phyloP scores from a whole-genome alignment of 1,140 invertebrate species.

The Cylas formicarius region DNA sequence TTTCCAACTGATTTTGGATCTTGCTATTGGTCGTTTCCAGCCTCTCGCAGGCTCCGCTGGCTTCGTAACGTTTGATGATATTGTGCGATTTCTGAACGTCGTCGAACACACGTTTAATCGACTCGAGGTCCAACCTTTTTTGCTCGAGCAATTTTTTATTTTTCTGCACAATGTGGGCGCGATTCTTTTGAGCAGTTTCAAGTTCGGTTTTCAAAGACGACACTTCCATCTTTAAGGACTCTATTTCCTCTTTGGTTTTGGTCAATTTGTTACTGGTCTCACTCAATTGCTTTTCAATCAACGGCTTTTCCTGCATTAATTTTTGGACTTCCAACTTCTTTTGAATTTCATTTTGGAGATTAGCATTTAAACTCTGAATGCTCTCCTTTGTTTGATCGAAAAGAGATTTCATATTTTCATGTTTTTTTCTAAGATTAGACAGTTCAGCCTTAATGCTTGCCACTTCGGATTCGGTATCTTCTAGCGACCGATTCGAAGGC shows the following conservation, averaged over 20 bases:
- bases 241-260: conserved; percentile 12
- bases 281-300: conserved; percentile 23
- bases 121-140: conserved; percentile 30
- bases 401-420: conserved; percentile 18
- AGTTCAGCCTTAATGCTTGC: conserved; percentile 41
- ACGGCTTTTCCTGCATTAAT: conserved; percentile 28
- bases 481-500: conserved; percentile 42
- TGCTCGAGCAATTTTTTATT: conserved; percentile 37
- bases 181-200: conserved; percentile 9
- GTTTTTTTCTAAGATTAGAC: conserved; percentile 19
- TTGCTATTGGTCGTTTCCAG: conserved; percentile 18
- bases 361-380: conserved; percentile 26
- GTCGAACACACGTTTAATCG: conserved; percentile 34
- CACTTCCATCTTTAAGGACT: conserved; percentile 14
- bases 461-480: conserved; percentile 44
- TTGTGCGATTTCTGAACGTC: conserved; percentile 29
- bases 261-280: conserved; percentile 15
- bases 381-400: conserved; percentile 25
- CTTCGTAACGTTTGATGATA: conserved; percentile 23
- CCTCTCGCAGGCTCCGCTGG: conserved; percentile 13
- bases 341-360: conserved; percentile 25
- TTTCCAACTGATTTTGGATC: conserved; percentile 16
- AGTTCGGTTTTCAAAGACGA: conserved; percentile 11
- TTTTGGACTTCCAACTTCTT: conserved; percentile 30
- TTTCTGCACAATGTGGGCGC: background rate